Percentiles rank a stretch among this genome's conserved stretches.
Conservation (phyloP, 2,113 vertebrate genomes). For the Solea solea region DNA sequence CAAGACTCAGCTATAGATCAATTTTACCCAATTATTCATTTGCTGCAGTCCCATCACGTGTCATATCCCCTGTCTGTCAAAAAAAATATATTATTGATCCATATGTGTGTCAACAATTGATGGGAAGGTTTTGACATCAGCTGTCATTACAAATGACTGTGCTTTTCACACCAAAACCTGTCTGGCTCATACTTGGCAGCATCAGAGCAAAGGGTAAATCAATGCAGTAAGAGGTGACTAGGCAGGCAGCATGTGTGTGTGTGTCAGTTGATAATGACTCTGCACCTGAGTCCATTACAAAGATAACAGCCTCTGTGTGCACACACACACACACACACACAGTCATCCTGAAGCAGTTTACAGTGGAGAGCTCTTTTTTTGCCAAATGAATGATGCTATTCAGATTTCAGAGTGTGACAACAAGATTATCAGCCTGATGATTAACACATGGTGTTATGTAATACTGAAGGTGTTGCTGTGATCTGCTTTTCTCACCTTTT, state of each 20-base stretch:
- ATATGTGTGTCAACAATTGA: background rate
- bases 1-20: background rate
- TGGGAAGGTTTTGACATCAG: background rate
- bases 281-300: constrained; percentile 31
- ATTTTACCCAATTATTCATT: constrained; percentile 3
- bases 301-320: constrained; percentile 6
- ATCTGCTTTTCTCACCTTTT: constrained; percentile 15
- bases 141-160: constrained; percentile 3
- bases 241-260: background rate
- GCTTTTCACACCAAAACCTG: background rate
- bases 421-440: constrained; percentile 25
- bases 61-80: background rate
- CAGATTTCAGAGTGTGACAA: constrained; percentile 1
- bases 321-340: background rate
- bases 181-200: background rate
- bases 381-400: constrained; percentile 6
- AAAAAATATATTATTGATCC: constrained; percentile 5
- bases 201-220: constrained; percentile 27
- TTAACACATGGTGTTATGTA: constrained; percentile 31
- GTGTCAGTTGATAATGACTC: constrained; percentile 13
- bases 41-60: background rate
- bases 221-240: constrained; percentile 7
- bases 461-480: constrained; percentile 18
- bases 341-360: background rate
- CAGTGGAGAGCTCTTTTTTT: constrained; percentile 1